phyloP scores from a whole-genome alignment of 2,888 invertebrate species.

The Leucania comma region DNA sequence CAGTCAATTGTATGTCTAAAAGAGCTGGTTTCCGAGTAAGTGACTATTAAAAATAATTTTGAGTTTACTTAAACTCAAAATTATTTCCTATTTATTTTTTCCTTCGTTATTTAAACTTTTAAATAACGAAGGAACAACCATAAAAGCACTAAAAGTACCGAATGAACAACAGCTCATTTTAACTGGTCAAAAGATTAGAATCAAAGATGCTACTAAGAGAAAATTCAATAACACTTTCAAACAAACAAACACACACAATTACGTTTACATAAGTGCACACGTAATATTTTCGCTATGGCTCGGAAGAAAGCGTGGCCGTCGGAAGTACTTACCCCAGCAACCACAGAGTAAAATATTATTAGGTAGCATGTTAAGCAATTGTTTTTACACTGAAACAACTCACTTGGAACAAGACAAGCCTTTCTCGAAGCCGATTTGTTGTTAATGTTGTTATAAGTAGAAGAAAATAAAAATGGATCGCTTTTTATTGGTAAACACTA shows the following conservation, averaged over 20 bases:
- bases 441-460: neutral
- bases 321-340: constrained; percentile 21
- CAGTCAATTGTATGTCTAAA: no score
- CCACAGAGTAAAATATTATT: constrained; percentile 17
- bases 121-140: no score
- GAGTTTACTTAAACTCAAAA: no score
- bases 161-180: no score
- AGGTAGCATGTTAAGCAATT: constrained; percentile 35
- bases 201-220: neutral
- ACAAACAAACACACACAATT: constrained; percentile 9
- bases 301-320: constrained; percentile 54
- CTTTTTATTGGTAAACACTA: neutral
- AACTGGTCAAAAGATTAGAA: neutral
- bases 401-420: constrained; percentile 29
- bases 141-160: no score
- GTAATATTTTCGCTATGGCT: constrained; percentile 35
- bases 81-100: no score
- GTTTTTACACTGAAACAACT: constrained; percentile 42
- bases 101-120: no score
- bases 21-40: no score
- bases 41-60: no score
- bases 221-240: constrained; percentile 6
- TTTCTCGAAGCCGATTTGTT: constrained; percentile 1
- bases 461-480: neutral
- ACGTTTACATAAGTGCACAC: constrained; percentile 40